A percentile compares a stretch with the other conserved stretches of the same genome.
These are phyloP conservation scores for Phyto melanocephala DNA, from an alignment of 2,888 invertebrate species.

Conservation along the genomic window DNA sequence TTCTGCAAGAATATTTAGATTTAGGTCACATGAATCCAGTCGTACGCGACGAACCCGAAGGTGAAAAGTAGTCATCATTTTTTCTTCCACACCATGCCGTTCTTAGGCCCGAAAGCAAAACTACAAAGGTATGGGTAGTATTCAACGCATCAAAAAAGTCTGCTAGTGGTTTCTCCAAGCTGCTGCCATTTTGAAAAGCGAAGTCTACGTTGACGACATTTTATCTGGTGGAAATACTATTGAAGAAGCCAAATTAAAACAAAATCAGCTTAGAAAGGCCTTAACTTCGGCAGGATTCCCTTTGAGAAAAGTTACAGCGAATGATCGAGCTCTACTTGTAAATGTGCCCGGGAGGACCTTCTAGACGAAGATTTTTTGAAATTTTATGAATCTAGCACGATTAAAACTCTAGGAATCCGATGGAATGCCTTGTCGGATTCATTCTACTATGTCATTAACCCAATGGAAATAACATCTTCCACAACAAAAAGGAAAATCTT, in stretches of 20 bases:
- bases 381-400: neutral
- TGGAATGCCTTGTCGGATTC: neutral
- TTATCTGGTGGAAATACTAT: neutral
- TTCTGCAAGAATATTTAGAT: neutral
- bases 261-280: conserved; percentile 21
- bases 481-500: neutral
- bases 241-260: conserved; percentile 9
- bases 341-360: neutral
- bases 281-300: conserved; percentile 1
- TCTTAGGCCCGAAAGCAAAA: conserved; percentile 34
- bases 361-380: neutral
- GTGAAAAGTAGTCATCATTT: neutral
- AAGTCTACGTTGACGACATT: conserved; percentile 53
- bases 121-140: conserved; percentile 59
- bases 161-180: conserved; percentile 24
- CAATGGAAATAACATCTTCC: neutral
- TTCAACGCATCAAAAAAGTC: conserved; percentile 60
- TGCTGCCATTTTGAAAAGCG: neutral
- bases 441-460: neutral
- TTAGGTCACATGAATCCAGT: neutral
- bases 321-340: neutral
- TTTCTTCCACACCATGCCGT: conserved; percentile 56
- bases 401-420: neutral
- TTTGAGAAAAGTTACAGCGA: neutral
- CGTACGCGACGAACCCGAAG: neutral